Conservation (phyloP, 2,888 invertebrate species). For the Sabellastarte sp. region DNA sequence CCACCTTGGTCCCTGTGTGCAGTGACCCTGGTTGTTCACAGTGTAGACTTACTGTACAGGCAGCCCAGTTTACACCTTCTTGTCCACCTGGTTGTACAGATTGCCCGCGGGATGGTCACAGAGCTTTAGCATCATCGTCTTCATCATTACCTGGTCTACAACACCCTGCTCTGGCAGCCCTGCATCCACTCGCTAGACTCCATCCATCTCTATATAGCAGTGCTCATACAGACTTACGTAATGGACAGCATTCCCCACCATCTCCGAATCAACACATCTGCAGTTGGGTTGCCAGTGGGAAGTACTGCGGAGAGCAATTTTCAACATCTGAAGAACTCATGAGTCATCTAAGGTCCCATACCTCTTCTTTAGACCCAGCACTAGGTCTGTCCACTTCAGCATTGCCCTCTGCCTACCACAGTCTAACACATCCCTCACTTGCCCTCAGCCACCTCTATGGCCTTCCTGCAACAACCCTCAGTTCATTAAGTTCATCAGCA, state of each 20-base stretch:
- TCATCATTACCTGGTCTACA: slow-evolving; percentile 31
- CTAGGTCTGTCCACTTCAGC: slow-evolving; percentile 40
- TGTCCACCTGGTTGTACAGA: slow-evolving; percentile 93
- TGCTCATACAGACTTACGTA: not conserved
- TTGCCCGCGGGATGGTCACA: slow-evolving; percentile 78
- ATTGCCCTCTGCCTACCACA: slow-evolving; percentile 11
- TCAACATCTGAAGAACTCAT: slow-evolving; percentile 88
- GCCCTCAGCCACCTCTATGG: slow-evolving; percentile 39
- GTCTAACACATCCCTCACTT: not conserved
- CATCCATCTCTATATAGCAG: not conserved
- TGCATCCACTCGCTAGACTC: not conserved
- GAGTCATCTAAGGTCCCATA: slow-evolving; percentile 89
- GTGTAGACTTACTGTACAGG: slow-evolving; percentile 85
- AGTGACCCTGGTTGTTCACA: slow-evolving; percentile 95
- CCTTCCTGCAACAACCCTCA: slow-evolving; percentile 65
- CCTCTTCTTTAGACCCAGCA: slow-evolving; percentile 65
- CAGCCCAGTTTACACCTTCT: slow-evolving; percentile 51
- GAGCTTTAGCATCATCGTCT: slow-evolving; percentile 40
- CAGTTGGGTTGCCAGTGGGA: slow-evolving; percentile 90
- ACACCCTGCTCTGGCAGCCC: not conserved
- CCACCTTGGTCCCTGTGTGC: slow-evolving; percentile 79
- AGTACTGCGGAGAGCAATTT: slow-evolving; percentile 91
- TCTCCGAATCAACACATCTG: too few species aligned
- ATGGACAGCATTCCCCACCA: slow-evolving; percentile 33
- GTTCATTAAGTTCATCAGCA: slow-evolving; percentile 63